Conservation (phyloP, 92 coral and sea anemone genomes). For the Siderastrea radians region DNA sequence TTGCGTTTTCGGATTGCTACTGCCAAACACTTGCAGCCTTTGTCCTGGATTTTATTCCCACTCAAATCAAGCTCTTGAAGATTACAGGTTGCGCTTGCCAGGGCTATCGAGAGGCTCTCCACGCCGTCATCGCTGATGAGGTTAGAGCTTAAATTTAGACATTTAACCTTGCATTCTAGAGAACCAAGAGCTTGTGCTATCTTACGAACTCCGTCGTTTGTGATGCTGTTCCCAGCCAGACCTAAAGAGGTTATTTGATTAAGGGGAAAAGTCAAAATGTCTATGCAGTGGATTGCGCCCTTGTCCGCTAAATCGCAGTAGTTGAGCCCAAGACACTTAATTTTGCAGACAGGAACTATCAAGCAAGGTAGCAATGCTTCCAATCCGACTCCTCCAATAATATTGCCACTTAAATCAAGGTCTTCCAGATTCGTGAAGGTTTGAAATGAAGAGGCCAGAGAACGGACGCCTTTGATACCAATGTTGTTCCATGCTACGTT, state of each 20-base stretch:
- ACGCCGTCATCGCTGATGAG: slow-evolving; percentile 36
- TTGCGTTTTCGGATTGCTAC: slow-evolving; percentile 41
- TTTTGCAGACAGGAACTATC: not conserved
- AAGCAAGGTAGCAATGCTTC: slow-evolving; percentile 19
- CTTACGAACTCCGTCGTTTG: slow-evolving; percentile 14
- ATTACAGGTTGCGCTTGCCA: slow-evolving; percentile 33
- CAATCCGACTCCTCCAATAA: not conserved
- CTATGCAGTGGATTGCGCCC: slow-evolving; percentile 9
- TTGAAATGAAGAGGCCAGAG: slow-evolving; percentile 14
- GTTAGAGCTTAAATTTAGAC: slow-evolving; percentile 30
- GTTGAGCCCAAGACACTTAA: slow-evolving; percentile 21
- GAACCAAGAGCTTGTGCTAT: slow-evolving; percentile 19
- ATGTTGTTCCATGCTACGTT: slow-evolving; percentile 36
- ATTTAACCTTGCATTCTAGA: slow-evolving; percentile 7
- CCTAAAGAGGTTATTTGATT: slow-evolving; percentile 13
- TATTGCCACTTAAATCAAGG: slow-evolving; percentile 41
- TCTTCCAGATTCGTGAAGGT: slow-evolving; percentile 19
- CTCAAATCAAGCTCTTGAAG: slow-evolving; percentile 46
- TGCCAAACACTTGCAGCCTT: slow-evolving; percentile 35
- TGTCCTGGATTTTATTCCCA: slow-evolving; percentile 14
- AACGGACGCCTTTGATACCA: slow-evolving; percentile 7
- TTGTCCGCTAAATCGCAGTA: slow-evolving; percentile 17
- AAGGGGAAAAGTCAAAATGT: not conserved
- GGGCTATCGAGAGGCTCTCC: not conserved
- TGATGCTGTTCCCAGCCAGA: slow-evolving; percentile 32